Conservation (phyloP, 2,797 vertebrate genomes). For the Hydrophis major region DNA sequence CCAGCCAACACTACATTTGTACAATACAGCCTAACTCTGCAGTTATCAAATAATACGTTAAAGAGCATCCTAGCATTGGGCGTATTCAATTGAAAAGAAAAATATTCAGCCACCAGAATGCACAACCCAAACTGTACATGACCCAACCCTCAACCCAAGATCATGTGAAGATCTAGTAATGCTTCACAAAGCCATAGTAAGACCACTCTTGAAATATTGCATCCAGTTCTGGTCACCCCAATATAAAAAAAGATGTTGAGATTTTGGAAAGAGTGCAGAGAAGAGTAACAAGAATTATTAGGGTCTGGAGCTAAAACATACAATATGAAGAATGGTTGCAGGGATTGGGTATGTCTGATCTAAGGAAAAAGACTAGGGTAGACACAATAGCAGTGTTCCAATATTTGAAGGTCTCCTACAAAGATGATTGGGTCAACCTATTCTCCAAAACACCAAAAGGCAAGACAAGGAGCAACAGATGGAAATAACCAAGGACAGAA, state of each 20-base stretch:
- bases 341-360: neutral
- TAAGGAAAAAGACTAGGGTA: neutral
- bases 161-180: too few species aligned
- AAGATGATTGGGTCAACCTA: neutral
- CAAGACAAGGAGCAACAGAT: neutral
- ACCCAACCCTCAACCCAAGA: too few species aligned
- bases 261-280: neutral
- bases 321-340: too few species aligned
- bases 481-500: neutral
- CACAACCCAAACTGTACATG: conserved; percentile 37
- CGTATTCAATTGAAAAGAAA: conserved; percentile 30
- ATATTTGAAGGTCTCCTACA: neutral
- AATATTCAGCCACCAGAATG: conserved; percentile 43
- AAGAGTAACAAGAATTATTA: neutral
- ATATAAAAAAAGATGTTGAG: too few species aligned
- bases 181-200: too few species aligned
- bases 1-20: neutral
- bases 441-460: neutral
- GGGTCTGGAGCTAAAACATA: too few species aligned
- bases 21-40: neutral
- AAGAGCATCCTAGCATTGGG: conserved; percentile 29
- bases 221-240: too few species aligned
- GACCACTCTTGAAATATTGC: too few species aligned
- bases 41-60: conserved; percentile 18
- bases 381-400: neutral